These are phyloP conservation scores for Lepidurus apus DNA, from an alignment of 1,140 invertebrate genomes.

Conservation along the genomic window DNA sequence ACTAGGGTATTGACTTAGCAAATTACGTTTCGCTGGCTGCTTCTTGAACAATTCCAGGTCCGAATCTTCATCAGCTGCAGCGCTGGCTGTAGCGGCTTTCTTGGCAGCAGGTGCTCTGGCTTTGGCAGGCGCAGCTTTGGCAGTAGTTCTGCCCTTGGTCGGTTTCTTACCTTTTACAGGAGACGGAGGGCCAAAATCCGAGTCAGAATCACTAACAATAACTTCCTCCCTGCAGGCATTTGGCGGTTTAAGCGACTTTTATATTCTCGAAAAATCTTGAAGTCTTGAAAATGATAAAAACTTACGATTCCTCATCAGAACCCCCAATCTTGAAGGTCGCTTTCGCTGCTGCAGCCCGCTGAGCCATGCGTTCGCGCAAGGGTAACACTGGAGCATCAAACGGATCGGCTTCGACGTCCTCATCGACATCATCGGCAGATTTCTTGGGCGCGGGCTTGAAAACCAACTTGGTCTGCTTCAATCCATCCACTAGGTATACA, in stretches of 20 bases:
- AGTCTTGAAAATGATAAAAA: background rate
- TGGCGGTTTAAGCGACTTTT: background rate
- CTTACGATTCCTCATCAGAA: conserved; percentile 19
- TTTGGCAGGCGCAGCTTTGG: conserved; percentile 31
- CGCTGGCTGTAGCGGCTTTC: background rate
- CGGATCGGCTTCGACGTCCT: conserved; percentile 36
- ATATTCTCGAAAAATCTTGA: conserved; percentile 22
- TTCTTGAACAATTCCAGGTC: conserved; percentile 14
- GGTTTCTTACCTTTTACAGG: conserved; percentile 27
- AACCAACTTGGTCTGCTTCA: conserved; percentile 43
- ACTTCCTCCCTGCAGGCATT: conserved; percentile 35
- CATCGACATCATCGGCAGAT: conserved; percentile 41
- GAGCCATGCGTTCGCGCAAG: background rate
- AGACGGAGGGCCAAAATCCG: conserved; percentile 25
- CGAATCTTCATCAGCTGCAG: background rate
- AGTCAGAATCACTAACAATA: conserved; percentile 35
- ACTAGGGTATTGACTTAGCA: background rate
- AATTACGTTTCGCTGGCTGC: background rate
- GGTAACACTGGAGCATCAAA: conserved; percentile 27
- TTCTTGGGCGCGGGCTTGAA: conserved; percentile 41
- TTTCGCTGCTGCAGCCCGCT: background rate
- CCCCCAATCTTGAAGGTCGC: background rate
- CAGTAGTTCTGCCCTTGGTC: conserved; percentile 29
- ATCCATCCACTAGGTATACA: conserved; percentile 30
- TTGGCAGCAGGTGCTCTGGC: conserved; percentile 18